Percentiles rank a stretch among this genome's conserved stretches.
phyloP scores from a whole-genome alignment of 2,113 vertebrate genomes.

The Procapra przewalskii region DNA sequence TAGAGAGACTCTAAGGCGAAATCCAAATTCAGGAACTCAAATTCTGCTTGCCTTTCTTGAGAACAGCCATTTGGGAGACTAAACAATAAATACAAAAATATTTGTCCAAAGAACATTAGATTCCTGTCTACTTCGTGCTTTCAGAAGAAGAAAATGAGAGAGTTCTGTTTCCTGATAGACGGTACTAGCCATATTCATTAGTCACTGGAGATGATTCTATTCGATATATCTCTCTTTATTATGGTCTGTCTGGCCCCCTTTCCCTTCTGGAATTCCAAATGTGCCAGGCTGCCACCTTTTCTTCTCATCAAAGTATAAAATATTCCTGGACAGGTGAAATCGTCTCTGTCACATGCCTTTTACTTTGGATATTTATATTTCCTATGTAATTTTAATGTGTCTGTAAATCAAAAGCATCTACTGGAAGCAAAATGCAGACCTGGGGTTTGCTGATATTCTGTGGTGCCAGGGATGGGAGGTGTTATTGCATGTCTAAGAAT shows the following conservation, averaged over 20 bases:
- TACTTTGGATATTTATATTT: slow-evolving; percentile 75
- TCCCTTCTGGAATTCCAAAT: slow-evolving; percentile 49
- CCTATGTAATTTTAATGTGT: slow-evolving; percentile 77
- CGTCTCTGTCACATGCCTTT: slow-evolving; percentile 58
- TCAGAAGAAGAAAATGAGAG: slow-evolving; percentile 5
- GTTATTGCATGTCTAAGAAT: slow-evolving; percentile 70
- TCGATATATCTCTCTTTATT: slow-evolving; percentile 6
- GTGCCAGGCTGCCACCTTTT: slow-evolving; percentile 33
- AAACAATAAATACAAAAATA: slow-evolving; percentile 51
- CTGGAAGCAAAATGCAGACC: slow-evolving; percentile 74
- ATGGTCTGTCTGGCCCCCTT: slow-evolving; percentile 17
- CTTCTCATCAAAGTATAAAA: slow-evolving; percentile 68
- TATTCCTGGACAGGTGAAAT: slow-evolving; percentile 61
- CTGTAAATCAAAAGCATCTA: slow-evolving; percentile 77
- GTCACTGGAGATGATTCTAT: neutral
- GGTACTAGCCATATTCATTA: neutral
- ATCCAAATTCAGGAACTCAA: slow-evolving; percentile 57
- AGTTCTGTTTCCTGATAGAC: neutral
- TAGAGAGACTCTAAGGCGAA: slow-evolving; percentile 59
- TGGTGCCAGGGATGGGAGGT: slow-evolving; percentile 66
- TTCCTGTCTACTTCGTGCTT: slow-evolving; percentile 9
- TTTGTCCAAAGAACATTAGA: slow-evolving; percentile 35
- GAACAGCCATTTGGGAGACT: slow-evolving; percentile 41
- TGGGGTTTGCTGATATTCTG: slow-evolving; percentile 71
- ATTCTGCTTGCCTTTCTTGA: slow-evolving; percentile 44